Evolutionary conservation across 2,888 invertebrate genomes (phyloP).

Genomic region (Drosophila siamana): DNA sequence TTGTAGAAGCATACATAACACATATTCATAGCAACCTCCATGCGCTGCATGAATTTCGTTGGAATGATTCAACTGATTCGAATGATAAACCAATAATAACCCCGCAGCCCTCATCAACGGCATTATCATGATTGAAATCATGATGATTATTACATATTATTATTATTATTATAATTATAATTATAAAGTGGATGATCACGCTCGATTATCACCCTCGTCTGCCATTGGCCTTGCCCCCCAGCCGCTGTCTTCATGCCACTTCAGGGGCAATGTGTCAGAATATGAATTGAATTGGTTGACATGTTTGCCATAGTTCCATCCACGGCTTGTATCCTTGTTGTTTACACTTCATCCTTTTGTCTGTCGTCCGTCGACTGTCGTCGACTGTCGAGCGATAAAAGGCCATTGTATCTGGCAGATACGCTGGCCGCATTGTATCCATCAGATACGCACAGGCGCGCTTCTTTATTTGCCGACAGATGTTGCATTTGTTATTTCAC

Average conservation of each 20-base stretch:
- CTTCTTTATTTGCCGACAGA: constrained; percentile 65
- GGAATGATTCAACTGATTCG: constrained; percentile 21
- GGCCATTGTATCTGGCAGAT: constrained; percentile 62
- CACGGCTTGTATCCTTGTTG: constrained; percentile 3
- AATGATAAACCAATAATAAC: constrained; percentile 60
- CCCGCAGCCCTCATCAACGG: constrained; percentile 39
- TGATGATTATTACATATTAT: constrained; percentile 39
- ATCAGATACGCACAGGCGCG: constrained; percentile 46
- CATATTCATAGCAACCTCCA: background rate
- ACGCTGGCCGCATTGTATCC: constrained; percentile 49
- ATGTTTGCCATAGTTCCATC: constrained; percentile 64
- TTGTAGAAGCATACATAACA: background rate
- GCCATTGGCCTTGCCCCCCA: constrained; percentile 33
- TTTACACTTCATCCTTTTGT: constrained; percentile 29
- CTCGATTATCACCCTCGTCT: constrained; percentile 28
- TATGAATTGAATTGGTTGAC: constrained; percentile 62
- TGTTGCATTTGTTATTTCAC: constrained; percentile 51
- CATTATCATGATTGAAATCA: constrained; percentile 36
- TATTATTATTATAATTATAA: constrained; percentile 46
- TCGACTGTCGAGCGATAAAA: constrained; percentile 55
- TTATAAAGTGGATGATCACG: constrained; percentile 31
- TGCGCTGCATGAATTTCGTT: background rate
- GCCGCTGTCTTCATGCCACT: constrained; percentile 60
- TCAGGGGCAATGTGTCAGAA: constrained; percentile 73
- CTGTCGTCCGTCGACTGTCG: constrained; percentile 35